Conservation (phyloP, 2,888 invertebrate genomes). For the Caenorhabditis sulstoni region DNA sequence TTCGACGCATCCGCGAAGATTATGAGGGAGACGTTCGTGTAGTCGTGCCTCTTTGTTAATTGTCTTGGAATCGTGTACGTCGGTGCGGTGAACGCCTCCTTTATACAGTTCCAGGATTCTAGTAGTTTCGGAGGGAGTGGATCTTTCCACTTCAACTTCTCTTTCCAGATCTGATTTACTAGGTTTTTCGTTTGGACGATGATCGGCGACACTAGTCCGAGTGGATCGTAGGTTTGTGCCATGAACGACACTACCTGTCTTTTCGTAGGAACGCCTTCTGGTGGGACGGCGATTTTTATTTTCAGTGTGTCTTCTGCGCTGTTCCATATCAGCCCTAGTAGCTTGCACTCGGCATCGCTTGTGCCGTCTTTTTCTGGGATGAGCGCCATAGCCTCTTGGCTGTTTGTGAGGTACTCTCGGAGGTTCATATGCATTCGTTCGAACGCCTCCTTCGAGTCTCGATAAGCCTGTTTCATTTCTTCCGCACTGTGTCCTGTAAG, state of each 20-base stretch:
- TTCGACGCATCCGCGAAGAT: conserved; percentile 7
- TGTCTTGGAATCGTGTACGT: not conserved
- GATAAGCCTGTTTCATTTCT: conserved; percentile 8
- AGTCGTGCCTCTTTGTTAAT: not conserved
- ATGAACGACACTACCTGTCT: conserved; percentile 12
- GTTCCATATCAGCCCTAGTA: conserved; percentile 13
- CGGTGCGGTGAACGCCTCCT: not conserved
- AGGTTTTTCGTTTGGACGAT: not conserved
- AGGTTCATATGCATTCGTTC: conserved; percentile 15
- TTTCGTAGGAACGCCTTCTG: not conserved
- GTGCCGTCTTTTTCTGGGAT: not conserved
- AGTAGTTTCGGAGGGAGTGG: not conserved
- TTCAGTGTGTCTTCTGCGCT: not conserved
- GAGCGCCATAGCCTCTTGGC: not conserved
- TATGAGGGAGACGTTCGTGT: not conserved
- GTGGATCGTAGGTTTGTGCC: conserved; percentile 22
- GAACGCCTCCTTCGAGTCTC: not conserved
- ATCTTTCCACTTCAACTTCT: conserved; percentile 10
- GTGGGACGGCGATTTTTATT: too few relatives aligned
- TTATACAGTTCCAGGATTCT: not conserved
- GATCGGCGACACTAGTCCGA: not conserved
- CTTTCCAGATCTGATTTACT: conserved; percentile 4
- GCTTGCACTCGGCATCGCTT: not conserved
- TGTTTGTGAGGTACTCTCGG: conserved; percentile 8
- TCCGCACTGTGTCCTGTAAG: not conserved